Evolutionary conservation across 2,888 invertebrate genomes (phyloP), one percentile per base, ranked within the genome.

Genomic region (Dynastes grantii): DNA sequence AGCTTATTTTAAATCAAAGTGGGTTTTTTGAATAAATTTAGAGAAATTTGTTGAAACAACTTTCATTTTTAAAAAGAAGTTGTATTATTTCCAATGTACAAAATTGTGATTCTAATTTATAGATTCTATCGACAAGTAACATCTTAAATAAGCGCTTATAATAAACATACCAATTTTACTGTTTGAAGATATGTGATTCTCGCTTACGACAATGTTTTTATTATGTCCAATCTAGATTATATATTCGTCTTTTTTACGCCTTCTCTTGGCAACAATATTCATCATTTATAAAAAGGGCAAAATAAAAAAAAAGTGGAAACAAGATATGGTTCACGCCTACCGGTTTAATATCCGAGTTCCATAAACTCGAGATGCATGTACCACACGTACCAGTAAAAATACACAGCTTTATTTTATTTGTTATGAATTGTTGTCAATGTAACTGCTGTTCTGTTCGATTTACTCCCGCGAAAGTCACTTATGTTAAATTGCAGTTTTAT

Each of bases 321-420:
- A 65, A 65, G 65, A 65, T 65, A 65, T 37, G 37, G 8, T 45
- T 65, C n/a, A 65, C 65, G 65, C 65, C 65, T 65, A 65, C 65
- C 45, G 40, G 40, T 65, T 65, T 65, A 40, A 32, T 8, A 37
- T 11, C 40, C n/a, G 13, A 65, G 37, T 45, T 65, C 4, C 37
- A 37, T 65, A 65, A 65, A 37, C 37, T 40, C 1, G 37, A n/a
- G 65, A 40, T n/a, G 4, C 37, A 9, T 2, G 16, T 65, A 65
- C 40, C 65, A 65, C 37, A 9, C 11, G 16, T 65, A 65, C 40
- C 65, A 65, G 65, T 65, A 40, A 65, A 65, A 40, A 65, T 37
- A 37, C 40, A 40, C 16, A 22, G 32, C 8, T 16, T 40, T 65
- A 40, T 65, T 45, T 65, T 65, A 65, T 40, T 16, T 37, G 11